A percentile compares a stretch with the other conserved stretches of the same genome.
Evolutionary conservation across 2,888 invertebrate genomes (phyloP).

Genomic region (Andrena trimmerana): DNA sequence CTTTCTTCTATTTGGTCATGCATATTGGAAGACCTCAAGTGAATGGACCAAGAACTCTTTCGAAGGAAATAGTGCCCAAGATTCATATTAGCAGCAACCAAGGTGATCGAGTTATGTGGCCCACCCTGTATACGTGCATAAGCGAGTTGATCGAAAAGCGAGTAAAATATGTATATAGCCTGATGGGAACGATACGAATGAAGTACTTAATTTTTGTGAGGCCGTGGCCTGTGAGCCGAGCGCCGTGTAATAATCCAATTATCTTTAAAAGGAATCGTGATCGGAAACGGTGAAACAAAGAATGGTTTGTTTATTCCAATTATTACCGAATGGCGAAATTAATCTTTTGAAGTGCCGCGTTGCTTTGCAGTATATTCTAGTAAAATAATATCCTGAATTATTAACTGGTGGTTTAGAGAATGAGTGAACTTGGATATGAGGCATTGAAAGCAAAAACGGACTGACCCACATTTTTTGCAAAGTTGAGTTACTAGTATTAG

Average conservation of each 20-base stretch:
- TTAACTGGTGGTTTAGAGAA: too few species aligned
- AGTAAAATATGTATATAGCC: slow-evolving; percentile 26
- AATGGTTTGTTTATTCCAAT: neutral
- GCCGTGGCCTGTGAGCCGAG: neutral
- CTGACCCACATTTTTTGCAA: too few species aligned
- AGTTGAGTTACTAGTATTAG: too few species aligned
- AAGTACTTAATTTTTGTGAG: slow-evolving; percentile 43
- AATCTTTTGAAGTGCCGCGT: neutral
- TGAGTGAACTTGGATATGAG: too few species aligned
- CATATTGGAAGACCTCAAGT: too few species aligned
- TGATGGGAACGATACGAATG: slow-evolving; percentile 39
- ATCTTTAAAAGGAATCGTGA: slow-evolving; percentile 19
- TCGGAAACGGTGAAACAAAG: neutral
- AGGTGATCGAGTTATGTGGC: neutral
- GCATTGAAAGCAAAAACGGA: too few species aligned
- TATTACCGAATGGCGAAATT: neutral
- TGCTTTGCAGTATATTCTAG: neutral
- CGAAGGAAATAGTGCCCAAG: too few species aligned
- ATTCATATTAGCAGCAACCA: too few species aligned
- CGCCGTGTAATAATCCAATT: slow-evolving; percentile 52
- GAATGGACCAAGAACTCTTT: too few species aligned
- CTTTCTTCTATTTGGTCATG: too few species aligned
- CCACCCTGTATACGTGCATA: neutral
- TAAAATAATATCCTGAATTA: too few species aligned
- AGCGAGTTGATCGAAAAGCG: slow-evolving; percentile 17